These are phyloP conservation scores for Sinocyclocheilus maitianheensis DNA, from an alignment of 2,113 vertebrate genomes.

Conservation along the genomic window DNA sequence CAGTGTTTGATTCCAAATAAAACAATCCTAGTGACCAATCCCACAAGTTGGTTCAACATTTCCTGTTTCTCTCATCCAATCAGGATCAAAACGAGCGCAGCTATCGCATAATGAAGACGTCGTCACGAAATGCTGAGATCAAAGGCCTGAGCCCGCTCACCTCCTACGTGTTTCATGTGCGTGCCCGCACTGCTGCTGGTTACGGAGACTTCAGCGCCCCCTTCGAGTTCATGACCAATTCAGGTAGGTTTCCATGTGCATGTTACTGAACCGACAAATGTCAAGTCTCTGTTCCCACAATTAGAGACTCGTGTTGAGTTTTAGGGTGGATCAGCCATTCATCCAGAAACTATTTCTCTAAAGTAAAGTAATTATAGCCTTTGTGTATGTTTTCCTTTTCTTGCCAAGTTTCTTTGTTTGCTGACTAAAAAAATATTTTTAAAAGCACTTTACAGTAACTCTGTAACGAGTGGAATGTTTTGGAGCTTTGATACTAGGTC, in stretches of 20 bases:
- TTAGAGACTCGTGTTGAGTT: conserved; percentile 27
- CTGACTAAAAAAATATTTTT: conserved; percentile 37
- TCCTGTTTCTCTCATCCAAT: conserved; percentile 48
- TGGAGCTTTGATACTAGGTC: neutral
- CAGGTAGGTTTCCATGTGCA: conserved; percentile 75
- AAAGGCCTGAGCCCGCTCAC: conserved; percentile 92
- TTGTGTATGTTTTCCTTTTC: conserved; percentile 22
- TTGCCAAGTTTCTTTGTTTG: conserved; percentile 39
- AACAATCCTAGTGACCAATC: conserved; percentile 10
- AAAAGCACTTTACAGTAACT: conserved; percentile 39
- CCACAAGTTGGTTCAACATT: neutral
- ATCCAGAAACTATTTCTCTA: conserved; percentile 22
- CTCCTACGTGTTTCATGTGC: conserved; percentile 93
- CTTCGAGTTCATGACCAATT: conserved; percentile 94
- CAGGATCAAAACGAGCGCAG: conserved; percentile 96
- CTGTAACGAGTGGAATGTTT: conserved; percentile 25
- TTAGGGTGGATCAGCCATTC: conserved; percentile 30
- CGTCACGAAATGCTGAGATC: conserved; percentile 86
- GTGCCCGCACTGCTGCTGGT: conserved; percentile 93
- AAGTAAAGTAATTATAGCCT: conserved; percentile 48
- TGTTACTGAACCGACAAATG: conserved; percentile 24
- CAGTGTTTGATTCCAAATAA: conserved; percentile 18
- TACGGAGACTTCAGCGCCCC: conserved; percentile 94
- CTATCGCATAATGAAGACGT: conserved; percentile 94
- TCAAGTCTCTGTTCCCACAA: conserved; percentile 21